Percentiles rank a stretch among this genome's conserved stretches.
Evolutionary conservation across 2,113 vertebrate genomes (phyloP).

Genomic region (Neogobius melanostomus): DNA sequence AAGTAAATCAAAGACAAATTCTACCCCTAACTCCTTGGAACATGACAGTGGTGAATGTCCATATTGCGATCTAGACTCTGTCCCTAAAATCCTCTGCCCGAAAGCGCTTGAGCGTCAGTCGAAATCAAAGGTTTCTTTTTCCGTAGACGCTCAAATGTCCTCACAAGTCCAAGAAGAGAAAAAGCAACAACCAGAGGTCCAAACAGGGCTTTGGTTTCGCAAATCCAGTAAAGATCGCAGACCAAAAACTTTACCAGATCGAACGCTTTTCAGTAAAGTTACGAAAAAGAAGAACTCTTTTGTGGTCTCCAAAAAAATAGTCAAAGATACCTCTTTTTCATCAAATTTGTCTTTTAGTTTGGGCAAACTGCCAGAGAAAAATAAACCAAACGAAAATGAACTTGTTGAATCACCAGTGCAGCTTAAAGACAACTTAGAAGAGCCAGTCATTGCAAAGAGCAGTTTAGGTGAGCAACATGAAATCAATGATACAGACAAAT

Average conservation of each 20-base stretch:
- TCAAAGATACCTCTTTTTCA: conserved; percentile 6
- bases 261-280: conserved; percentile 63
- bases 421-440: conserved; percentile 40
- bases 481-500: conserved; percentile 18
- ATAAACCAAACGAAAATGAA: conserved; percentile 11
- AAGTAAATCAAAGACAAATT: conserved; percentile 51
- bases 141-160: neutral
- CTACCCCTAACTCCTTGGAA: conserved; percentile 33
- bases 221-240: conserved; percentile 74
- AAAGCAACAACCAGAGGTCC: conserved; percentile 62
- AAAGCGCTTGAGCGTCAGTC: conserved; percentile 69
- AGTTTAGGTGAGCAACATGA: conserved; percentile 15
- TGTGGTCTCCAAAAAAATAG: conserved; percentile 44
- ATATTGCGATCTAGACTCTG: conserved; percentile 76
- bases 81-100: conserved; percentile 78
- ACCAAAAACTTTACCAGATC: conserved; percentile 69
- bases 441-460: neutral
- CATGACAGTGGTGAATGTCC: conserved; percentile 65
- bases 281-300: conserved; percentile 69
- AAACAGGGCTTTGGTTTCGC: conserved; percentile 78
- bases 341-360: neutral
- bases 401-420: conserved; percentile 30
- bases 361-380: conserved; percentile 40
- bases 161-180: conserved; percentile 64
- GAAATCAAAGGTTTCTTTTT: conserved; percentile 17